Evolutionary conservation across 2,888 invertebrate genomes (phyloP).

Genomic region (Camptogramma bilineatum): DNA sequence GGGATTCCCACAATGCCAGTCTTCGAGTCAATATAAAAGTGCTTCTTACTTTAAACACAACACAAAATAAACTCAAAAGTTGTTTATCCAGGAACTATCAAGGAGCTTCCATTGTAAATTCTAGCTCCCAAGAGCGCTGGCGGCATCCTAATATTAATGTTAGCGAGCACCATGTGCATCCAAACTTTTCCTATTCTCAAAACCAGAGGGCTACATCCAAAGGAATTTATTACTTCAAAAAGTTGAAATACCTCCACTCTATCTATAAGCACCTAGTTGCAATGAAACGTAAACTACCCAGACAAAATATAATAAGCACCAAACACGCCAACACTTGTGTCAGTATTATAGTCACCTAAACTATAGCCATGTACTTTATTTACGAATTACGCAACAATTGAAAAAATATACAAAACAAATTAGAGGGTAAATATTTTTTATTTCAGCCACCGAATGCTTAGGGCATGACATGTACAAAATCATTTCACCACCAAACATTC

Average conservation of each 20-base stretch:
- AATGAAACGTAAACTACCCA: too few species aligned
- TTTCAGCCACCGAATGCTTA: slow-evolving; percentile 64
- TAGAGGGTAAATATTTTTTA: slow-evolving; percentile 46
- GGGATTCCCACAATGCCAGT: slow-evolving; percentile 21
- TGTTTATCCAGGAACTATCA: slow-evolving; percentile 22
- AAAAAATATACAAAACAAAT: slow-evolving; percentile 37
- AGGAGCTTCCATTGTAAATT: slow-evolving; percentile 23
- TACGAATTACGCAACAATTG: too few species aligned
- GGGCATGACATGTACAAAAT: slow-evolving; percentile 43
- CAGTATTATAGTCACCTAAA: too few species aligned
- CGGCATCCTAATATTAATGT: slow-evolving; percentile 24
- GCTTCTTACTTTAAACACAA: slow-evolving; percentile 18
- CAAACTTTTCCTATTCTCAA: slow-evolving; percentile 19
- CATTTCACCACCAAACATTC: slow-evolving; percentile 43
- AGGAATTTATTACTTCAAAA: not conserved
- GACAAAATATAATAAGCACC: too few species aligned
- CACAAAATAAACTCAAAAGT: slow-evolving; percentile 22
- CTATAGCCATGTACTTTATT: too few species aligned
- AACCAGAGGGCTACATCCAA: not conserved
- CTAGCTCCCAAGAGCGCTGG: slow-evolving; percentile 12
- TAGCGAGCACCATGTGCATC: slow-evolving; percentile 24
- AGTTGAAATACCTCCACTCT: not conserved
- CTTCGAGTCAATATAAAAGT: slow-evolving; percentile 11
- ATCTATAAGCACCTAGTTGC: not conserved
- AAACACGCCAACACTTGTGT: too few species aligned